Evolutionary conservation across 2,797 vertebrate species (phyloP).

Genomic region (Paratrypauchen microcephalus): DNA sequence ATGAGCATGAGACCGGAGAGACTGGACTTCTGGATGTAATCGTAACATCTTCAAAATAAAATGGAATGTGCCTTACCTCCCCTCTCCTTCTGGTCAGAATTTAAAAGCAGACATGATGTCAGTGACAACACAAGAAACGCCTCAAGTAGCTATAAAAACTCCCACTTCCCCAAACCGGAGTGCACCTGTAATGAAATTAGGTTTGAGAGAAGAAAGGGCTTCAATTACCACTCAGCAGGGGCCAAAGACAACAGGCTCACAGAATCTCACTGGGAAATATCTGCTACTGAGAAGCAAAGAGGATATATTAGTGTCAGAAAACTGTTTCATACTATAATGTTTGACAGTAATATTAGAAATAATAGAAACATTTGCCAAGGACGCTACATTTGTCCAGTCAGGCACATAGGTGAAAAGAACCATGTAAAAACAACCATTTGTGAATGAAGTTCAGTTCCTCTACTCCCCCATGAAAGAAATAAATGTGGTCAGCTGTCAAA

Average conservation of each 20-base stretch:
- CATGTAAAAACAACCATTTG: too few species aligned
- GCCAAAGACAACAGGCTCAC: constrained; percentile 17
- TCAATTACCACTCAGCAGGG: constrained; percentile 35
- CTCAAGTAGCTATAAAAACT: constrained; percentile 28
- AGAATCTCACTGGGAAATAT: constrained; percentile 12
- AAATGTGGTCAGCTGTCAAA: too few species aligned
- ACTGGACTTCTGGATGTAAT: constrained; percentile 1
- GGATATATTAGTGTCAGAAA: neutral
- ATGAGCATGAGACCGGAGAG: neutral
- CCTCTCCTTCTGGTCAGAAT: constrained; percentile 9
- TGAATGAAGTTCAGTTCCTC: too few species aligned
- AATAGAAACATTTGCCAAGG: neutral
- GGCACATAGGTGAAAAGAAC: too few species aligned
- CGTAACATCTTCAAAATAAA: constrained; percentile 26
- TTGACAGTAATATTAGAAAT: neutral
- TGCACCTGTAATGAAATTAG: constrained; percentile 49
- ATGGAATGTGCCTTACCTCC: constrained; percentile 11
- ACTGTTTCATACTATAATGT: neutral
- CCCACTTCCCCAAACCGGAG: constrained; percentile 21
- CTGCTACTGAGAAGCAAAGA: constrained; percentile 23
- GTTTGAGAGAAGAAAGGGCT: constrained; percentile 25
- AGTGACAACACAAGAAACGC: constrained; percentile 37
- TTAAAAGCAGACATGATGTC: constrained; percentile 55
- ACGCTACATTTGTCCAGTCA: too few species aligned
- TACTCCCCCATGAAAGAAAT: too few species aligned